Conservation (phyloP, 2,888 invertebrate species). For the Sialis lutaria region DNA sequence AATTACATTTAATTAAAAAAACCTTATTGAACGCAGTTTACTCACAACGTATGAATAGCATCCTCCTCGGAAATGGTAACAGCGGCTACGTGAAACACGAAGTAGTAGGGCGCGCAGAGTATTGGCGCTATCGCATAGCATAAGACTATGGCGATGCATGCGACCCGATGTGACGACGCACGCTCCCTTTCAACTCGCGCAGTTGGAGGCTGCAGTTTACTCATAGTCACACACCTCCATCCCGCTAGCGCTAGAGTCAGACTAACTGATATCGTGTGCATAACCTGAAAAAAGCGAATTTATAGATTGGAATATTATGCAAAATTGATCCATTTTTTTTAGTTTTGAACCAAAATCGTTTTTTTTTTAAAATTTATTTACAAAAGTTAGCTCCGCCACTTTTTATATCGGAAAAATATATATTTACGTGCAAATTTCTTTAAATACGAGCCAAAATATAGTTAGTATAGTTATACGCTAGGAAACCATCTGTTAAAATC, state of each 20-base stretch:
- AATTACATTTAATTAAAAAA: no score
- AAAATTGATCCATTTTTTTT: no score
- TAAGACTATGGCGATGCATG: constrained; percentile 40
- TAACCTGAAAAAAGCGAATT: constrained; percentile 58
- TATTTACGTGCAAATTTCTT: no score
- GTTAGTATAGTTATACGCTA: no score
- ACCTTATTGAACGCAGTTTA: constrained; percentile 11
- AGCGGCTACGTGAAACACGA: constrained; percentile 44
- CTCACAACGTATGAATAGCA: constrained; percentile 39
- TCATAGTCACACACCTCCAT: constrained; percentile 74
- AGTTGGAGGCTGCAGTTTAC: constrained; percentile 32
- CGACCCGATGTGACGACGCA: background rate
- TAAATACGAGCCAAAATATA: no score
- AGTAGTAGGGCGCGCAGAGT: constrained; percentile 69
- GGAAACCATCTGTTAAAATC: no score
- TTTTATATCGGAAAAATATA: no score
- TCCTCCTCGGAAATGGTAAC: constrained; percentile 33
- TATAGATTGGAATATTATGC: no score
- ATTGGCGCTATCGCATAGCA: constrained; percentile 63
- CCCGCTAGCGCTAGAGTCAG: constrained; percentile 65
- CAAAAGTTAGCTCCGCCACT: no score
- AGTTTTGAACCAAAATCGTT: no score
- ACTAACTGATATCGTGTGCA: constrained; percentile 72
- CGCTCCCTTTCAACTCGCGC: background rate
- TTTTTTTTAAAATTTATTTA: no score